phyloP scores from a whole-genome alignment of 2,888 invertebrate species.

The Lypha dubia region DNA sequence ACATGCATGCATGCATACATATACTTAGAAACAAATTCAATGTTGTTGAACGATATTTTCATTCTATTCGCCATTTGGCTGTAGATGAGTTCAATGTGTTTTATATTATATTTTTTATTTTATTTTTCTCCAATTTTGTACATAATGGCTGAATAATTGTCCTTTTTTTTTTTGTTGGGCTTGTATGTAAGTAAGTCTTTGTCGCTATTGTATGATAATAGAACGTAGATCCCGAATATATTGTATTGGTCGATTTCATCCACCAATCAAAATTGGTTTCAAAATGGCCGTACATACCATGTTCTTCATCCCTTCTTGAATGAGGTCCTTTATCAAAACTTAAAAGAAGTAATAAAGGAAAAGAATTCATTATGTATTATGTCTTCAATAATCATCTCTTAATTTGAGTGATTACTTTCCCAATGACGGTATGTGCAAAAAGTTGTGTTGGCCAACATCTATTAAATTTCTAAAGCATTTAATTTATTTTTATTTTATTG shows the following conservation, averaged over 20 bases:
- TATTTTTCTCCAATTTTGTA: constrained; percentile 78
- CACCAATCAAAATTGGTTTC: constrained; percentile 83
- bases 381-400: constrained; percentile 56
- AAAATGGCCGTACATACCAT: constrained; percentile 82
- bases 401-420: constrained; percentile 64
- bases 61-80: constrained; percentile 66
- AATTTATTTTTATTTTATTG: no score
- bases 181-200: constrained; percentile 39
- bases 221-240: constrained; percentile 77
- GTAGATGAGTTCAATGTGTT: constrained; percentile 71
- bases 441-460: background rate
- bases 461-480: background rate
- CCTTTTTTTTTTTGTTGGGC: constrained; percentile 75
- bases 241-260: constrained; percentile 83
- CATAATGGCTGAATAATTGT: constrained; percentile 81
- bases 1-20: no score
- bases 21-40: constrained; percentile 39
- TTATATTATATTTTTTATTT: constrained; percentile 66
- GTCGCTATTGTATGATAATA: constrained; percentile 57
- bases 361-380: constrained; percentile 27
- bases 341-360: constrained; percentile 39
- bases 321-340: constrained; percentile 35
- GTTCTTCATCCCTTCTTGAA: constrained; percentile 73
- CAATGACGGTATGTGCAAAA: background rate
- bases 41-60: constrained; percentile 50